Evolutionary conservation across 2,797 vertebrate genomes (phyloP).

Genomic region (Melopsittacus undulatus): DNA sequence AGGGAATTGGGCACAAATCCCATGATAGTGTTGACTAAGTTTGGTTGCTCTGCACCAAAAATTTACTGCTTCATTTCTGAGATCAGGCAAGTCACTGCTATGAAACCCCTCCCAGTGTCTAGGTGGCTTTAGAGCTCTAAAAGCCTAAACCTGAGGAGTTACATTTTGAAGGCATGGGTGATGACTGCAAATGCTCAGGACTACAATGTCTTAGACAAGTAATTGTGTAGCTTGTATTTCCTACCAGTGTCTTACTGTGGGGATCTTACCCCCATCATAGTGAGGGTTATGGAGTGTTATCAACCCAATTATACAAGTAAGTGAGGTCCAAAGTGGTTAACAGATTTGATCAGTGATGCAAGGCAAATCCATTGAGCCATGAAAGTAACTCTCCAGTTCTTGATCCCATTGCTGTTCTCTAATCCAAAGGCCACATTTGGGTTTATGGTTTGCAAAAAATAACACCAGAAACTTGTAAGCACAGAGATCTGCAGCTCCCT

Average conservation of each 20-base stretch:
- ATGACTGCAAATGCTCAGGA: not conserved
- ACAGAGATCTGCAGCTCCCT: not conserved
- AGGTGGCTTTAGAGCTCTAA: not conserved
- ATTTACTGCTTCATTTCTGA: not conserved
- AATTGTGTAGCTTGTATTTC: not conserved
- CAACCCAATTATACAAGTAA: not conserved
- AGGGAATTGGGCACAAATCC: not conserved
- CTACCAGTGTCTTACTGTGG: not conserved
- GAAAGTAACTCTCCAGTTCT: not conserved
- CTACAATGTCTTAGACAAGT: not conserved
- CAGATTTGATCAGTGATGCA: not conserved
- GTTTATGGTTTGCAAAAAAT: not conserved
- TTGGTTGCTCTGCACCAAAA: not conserved
- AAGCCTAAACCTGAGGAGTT: not conserved
- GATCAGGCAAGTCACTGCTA: not conserved
- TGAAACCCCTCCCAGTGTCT: not conserved
- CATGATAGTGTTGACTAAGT: not conserved
- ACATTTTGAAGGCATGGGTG: not conserved
- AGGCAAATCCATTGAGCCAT: not conserved
- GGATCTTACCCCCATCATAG: fast-evolving
- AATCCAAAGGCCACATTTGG: not conserved
- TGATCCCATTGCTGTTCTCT: not conserved
- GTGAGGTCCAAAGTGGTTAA: not conserved
- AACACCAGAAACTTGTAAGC: not conserved
- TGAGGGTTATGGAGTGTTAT: not conserved